A percentile compares a stretch with the other conserved stretches of the same genome.
These are phyloP conservation scores for Acrocyrtus sp. DNA, from an alignment of 2,888 invertebrate species.

Conservation along the genomic window DNA sequence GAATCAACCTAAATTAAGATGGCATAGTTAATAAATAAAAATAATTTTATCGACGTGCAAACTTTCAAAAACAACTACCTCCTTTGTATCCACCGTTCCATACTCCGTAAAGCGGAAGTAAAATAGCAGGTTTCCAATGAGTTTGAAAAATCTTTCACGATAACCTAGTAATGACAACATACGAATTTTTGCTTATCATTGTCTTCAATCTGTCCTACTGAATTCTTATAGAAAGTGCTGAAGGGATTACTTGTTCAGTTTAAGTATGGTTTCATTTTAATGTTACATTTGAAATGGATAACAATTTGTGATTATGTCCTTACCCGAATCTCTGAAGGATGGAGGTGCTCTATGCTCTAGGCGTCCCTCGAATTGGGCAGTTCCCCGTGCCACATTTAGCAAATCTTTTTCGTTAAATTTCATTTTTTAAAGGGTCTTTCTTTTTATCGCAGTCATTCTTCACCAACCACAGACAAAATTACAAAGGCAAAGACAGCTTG, in stretches of 20 bases:
- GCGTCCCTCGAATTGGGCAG: constrained; percentile 76
- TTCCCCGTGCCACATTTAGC: constrained; percentile 72
- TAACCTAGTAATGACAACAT: too few species aligned
- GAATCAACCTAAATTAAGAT: not conserved
- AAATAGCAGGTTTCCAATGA: constrained; percentile 79
- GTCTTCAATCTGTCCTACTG: too few species aligned
- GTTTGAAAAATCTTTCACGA: constrained; percentile 82
- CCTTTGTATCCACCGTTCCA: constrained; percentile 73
- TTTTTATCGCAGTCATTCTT: not conserved
- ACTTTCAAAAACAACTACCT: constrained; percentile 63
- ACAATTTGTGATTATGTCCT: too few species aligned
- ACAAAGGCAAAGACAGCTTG: not conserved
- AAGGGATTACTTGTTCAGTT: too few species aligned
- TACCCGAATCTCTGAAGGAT: constrained; percentile 63
- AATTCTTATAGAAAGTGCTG: too few species aligned
- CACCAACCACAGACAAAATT: not conserved
- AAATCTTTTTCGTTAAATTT: constrained; percentile 79
- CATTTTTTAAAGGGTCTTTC: constrained; percentile 72
- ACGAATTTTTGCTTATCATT: too few species aligned
- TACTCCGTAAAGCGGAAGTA: constrained; percentile 79
- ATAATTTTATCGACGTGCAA: too few species aligned
- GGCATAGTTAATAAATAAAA: too few species aligned
- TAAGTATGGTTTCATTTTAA: too few species aligned
- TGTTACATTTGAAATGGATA: too few species aligned
- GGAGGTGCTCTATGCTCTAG: constrained; percentile 74